These are phyloP conservation scores for Wiebesia pumilae DNA, from an alignment of 1,140 invertebrate species.

Conservation along the genomic window DNA sequence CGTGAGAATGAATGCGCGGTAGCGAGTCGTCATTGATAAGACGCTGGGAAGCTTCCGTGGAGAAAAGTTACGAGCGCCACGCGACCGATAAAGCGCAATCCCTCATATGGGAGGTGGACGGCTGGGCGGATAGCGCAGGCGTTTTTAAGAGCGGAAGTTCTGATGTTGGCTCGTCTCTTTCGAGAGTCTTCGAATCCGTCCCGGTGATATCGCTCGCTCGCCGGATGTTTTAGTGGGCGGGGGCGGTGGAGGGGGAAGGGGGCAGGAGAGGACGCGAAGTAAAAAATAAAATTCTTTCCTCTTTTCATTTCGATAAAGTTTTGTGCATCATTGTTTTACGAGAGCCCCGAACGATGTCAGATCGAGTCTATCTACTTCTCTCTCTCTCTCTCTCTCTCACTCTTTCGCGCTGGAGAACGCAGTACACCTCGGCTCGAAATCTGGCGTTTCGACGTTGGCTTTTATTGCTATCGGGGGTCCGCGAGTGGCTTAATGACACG, in stretches of 20 bases:
- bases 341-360: not conserved
- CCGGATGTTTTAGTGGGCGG: not conserved
- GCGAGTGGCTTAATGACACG: conserved; percentile 28
- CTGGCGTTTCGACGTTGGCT: not conserved
- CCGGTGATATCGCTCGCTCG: not conserved
- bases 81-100: not conserved
- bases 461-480: not conserved
- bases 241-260: not conserved
- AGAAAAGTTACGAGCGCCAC: not conserved
- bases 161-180: conserved; percentile 2
- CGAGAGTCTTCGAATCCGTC: not conserved
- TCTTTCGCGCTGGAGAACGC: too few relatives aligned
- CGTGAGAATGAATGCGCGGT: not conserved
- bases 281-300: not conserved
- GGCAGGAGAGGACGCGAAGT: conserved; percentile 1
- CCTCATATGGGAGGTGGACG: not conserved
- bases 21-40: not conserved
- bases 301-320: conserved; percentile 20
- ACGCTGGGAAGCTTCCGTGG: not conserved
- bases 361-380: not conserved
- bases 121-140: conserved; percentile 40
- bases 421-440: not conserved
- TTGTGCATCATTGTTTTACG: conserved; percentile 3
- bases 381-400: not conserved
- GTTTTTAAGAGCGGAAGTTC: conserved; percentile 2